These are phyloP conservation scores for Otolemur garnettii DNA, from an alignment of 2,113 vertebrate genomes.

Conservation along the genomic window DNA sequence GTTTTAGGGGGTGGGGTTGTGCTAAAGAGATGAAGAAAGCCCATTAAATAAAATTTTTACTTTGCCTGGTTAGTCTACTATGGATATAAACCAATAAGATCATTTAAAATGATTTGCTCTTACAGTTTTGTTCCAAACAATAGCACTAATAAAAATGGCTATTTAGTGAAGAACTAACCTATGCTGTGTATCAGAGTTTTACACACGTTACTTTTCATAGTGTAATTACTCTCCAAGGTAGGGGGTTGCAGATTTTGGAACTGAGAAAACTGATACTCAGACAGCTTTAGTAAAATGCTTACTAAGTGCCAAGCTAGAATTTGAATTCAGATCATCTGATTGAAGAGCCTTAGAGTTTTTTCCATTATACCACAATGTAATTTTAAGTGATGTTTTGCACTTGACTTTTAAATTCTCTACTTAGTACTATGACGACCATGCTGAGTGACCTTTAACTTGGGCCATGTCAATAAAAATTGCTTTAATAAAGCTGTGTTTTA, in stretches of 20 bases:
- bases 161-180: neutral
- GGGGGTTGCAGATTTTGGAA: conserved; percentile 14
- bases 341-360: neutral
- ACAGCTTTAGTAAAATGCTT: neutral
- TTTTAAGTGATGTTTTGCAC: conserved; percentile 52
- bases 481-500: conserved; percentile 76
- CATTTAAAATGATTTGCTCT: conserved; percentile 19
- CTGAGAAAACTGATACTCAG: neutral
- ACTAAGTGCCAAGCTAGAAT: conserved; percentile 33
- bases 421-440: conserved; percentile 52
- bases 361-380: neutral
- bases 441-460: conserved; percentile 68
- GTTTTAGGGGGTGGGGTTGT: neutral
- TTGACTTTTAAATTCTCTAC: conserved; percentile 46
- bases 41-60: neutral
- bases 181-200: neutral
- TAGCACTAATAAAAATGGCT: neutral
- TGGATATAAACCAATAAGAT: neutral
- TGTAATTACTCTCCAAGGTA: neutral
- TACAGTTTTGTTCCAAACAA: conserved; percentile 31
- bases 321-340: conserved; percentile 44
- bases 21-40: neutral
- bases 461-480: conserved; percentile 33
- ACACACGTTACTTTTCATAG: conserved; percentile 1
- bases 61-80: neutral